Evolutionary conservation across 2,113 vertebrate species (phyloP).

Genomic region (Chionis minor): DNA sequence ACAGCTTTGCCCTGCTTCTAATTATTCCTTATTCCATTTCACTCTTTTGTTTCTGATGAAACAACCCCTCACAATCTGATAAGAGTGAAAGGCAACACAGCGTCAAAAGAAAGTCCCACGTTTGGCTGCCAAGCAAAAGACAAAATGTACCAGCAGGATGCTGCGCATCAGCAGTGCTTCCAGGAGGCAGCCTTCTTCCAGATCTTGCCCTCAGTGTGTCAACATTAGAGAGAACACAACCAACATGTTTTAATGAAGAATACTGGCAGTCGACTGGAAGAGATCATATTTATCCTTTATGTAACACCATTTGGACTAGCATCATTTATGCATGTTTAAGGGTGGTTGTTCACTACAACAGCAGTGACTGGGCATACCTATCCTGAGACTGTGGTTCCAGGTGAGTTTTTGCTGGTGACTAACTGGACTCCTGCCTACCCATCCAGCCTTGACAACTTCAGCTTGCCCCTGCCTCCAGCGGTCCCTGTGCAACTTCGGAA

Average conservation of each 20-base stretch:
- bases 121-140: conserved; percentile 31
- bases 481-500: background rate
- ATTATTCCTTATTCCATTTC: conserved; percentile 15
- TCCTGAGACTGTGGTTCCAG: background rate
- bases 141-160: conserved; percentile 28
- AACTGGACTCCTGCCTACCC: background rate
- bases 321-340: background rate
- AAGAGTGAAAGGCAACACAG: background rate
- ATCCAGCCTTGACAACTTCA: background rate
- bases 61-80: background rate
- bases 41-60: conserved; percentile 12
- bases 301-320: background rate
- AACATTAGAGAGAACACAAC: background rate
- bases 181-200: conserved; percentile 31
- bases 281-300: background rate
- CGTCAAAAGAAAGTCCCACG: background rate
- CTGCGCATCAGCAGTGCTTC: background rate
- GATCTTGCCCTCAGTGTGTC: background rate
- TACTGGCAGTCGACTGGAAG: background rate
- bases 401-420: background rate
- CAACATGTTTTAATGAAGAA: background rate
- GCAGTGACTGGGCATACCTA: background rate
- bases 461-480: no score
- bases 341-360: background rate
- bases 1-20: background rate